phyloP scores from a whole-genome alignment of 92 coral and sea anemone species.

The Epizoanthus ramosus region DNA sequence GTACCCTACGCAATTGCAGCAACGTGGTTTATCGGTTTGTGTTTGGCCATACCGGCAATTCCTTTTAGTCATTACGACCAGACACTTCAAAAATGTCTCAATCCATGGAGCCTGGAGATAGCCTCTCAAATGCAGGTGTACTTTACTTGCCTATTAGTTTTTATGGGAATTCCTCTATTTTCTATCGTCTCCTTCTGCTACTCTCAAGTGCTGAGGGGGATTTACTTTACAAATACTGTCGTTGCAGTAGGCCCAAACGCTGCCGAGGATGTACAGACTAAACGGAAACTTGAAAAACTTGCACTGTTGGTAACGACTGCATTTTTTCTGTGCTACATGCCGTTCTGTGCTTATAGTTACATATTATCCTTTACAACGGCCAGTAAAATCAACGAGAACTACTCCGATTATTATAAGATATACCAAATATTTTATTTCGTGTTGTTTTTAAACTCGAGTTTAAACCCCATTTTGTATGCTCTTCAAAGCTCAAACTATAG shows the following conservation, averaged over 20 bases:
- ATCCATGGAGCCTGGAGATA: constrained; percentile 7
- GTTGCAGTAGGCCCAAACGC: neutral
- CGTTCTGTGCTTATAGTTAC: constrained; percentile 2
- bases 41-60: neutral
- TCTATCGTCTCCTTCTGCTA: neutral
- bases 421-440: neutral
- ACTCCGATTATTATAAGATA: neutral
- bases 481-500: neutral
- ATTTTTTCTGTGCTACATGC: neutral
- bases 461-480: neutral
- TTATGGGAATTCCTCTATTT: neutral
- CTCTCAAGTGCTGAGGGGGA: neutral
- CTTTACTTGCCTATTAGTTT: neutral
- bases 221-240: constrained; percentile 1
- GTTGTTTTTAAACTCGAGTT: neutral
- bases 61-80: neutral
- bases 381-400: neutral
- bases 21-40: neutral
- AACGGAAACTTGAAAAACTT: neutral
- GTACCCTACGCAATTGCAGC: neutral
- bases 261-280: neutral
- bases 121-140: neutral
- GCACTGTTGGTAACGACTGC: neutral
- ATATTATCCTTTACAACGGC: neutral
- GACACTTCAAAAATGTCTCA: neutral